Evolutionary conservation across 2,797 vertebrate genomes (phyloP).

Genomic region (Knipowitschia caucasica): DNA sequence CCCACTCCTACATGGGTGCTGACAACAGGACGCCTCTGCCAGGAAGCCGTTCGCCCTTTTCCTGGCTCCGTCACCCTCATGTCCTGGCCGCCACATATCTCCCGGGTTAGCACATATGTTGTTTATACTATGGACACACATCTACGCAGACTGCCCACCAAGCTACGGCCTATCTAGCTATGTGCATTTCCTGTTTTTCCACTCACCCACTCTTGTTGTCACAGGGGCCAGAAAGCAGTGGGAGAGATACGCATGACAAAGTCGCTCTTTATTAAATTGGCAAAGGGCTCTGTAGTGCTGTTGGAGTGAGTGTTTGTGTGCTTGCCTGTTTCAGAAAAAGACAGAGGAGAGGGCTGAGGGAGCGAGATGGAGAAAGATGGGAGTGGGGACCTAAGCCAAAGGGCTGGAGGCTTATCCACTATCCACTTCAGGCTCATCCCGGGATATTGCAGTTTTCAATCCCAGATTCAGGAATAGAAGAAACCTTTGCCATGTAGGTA

Average conservation of each 20-base stretch:
- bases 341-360: slow-evolving; percentile 25
- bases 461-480: slow-evolving; percentile 59
- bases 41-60: slow-evolving; percentile 58
- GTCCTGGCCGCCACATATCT: slow-evolving; percentile 51
- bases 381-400: slow-evolving; percentile 68
- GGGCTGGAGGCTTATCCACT: slow-evolving; percentile 69
- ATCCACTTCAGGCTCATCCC: slow-evolving; percentile 69
- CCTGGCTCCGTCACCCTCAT: slow-evolving; percentile 53
- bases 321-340: slow-evolving; percentile 30
- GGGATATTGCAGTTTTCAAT: slow-evolving; percentile 69
- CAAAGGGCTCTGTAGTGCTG: slow-evolving; percentile 64
- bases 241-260: slow-evolving; percentile 76
- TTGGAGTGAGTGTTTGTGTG: slow-evolving; percentile 35
- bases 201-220: slow-evolving; percentile 75
- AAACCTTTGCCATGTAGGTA: slow-evolving; percentile 25
- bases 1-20: slow-evolving; percentile 34
- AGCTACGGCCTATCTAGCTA: slow-evolving; percentile 46
- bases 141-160: slow-evolving; percentile 52
- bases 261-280: slow-evolving; percentile 78
- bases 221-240: slow-evolving; percentile 76
- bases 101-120: slow-evolving; percentile 46
- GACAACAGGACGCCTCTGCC: slow-evolving; percentile 48
- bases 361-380: slow-evolving; percentile 46
- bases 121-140: slow-evolving; percentile 30
- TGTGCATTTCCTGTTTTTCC: slow-evolving; percentile 79